Conservation (phyloP, 1,140 invertebrate species). For the Lethocerus indicus region DNA sequence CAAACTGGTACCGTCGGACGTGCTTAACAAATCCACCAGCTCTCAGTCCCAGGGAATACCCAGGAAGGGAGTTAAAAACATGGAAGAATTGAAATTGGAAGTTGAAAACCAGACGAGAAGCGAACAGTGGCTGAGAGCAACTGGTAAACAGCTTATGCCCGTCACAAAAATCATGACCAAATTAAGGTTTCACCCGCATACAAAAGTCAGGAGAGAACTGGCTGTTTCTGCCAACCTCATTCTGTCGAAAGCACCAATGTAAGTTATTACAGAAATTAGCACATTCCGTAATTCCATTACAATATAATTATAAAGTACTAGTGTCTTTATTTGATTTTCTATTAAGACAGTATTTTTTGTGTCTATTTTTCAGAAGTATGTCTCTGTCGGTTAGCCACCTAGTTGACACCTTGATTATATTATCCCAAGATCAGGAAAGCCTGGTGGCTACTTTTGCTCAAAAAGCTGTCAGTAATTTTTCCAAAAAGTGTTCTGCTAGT, state of each 20-base stretch:
- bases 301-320: too few relatives aligned
- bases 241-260: too few relatives aligned
- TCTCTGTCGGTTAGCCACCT: constrained; percentile 11
- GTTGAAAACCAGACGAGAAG: constrained; percentile 24
- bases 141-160: constrained; percentile 31
- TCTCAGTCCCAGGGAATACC: too few relatives aligned
- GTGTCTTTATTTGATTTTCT: too few relatives aligned
- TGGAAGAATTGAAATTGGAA: constrained; percentile 29
- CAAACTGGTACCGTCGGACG: too few relatives aligned
- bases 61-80: too few relatives aligned
- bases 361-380: constrained; percentile 13
- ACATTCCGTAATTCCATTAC: too few relatives aligned
- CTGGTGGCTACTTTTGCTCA: constrained; percentile 7
- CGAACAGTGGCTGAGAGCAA: constrained; percentile 34
- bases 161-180: constrained; percentile 29
- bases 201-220: constrained; percentile 35
- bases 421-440: constrained; percentile 16
- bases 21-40: too few relatives aligned
- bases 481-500: not conserved
- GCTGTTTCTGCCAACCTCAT: constrained; percentile 28
- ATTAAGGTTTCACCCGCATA: constrained; percentile 32
- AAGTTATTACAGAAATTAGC: too few relatives aligned
- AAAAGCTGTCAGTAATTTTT: constrained; percentile 1
- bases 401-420: constrained; percentile 14
- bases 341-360: constrained; percentile 30